Conservation (phyloP, 2,797 vertebrate genomes). For the Glyptemys insculpta region DNA sequence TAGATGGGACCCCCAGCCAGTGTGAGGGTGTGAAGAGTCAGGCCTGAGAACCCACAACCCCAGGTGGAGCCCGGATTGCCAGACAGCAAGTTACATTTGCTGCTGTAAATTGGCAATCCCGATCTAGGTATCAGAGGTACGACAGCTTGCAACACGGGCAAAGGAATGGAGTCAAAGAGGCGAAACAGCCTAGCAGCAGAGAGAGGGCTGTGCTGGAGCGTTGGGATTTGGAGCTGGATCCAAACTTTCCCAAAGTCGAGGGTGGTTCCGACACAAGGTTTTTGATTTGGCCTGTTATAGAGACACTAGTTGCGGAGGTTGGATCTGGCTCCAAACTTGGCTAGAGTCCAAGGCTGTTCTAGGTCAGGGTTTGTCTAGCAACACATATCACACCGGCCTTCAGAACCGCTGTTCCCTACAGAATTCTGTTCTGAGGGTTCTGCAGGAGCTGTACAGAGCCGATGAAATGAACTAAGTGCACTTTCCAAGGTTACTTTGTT, state of each 20-base stretch:
- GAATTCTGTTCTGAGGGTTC: conserved; percentile 24
- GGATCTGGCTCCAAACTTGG: not conserved
- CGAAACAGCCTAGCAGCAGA: not conserved
- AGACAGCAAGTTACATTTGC: fast-evolving
- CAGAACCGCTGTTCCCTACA: not conserved
- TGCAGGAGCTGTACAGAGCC: not conserved
- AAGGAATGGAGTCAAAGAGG: not conserved
- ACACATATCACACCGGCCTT: not conserved
- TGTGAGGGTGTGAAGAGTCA: not conserved
- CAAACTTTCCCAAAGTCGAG: not conserved
- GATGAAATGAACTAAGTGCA: conserved; percentile 53
- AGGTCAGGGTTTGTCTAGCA: not conserved
- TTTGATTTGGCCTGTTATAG: not conserved
- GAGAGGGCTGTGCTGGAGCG: not conserved
- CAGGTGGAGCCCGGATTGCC: not conserved
- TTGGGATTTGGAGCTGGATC: not conserved
- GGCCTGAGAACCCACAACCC: fast-evolving
- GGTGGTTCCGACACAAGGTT: not conserved
- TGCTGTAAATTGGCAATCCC: not conserved
- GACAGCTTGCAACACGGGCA: not conserved
- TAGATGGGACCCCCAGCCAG: not conserved
- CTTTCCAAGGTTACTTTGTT: not conserved
- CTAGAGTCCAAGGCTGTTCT: not conserved
- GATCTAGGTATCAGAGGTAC: not conserved
- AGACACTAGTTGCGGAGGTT: not conserved